Evolutionary conservation across 2,113 vertebrate genomes (phyloP).

Genomic region (Antigone vipio): DNA sequence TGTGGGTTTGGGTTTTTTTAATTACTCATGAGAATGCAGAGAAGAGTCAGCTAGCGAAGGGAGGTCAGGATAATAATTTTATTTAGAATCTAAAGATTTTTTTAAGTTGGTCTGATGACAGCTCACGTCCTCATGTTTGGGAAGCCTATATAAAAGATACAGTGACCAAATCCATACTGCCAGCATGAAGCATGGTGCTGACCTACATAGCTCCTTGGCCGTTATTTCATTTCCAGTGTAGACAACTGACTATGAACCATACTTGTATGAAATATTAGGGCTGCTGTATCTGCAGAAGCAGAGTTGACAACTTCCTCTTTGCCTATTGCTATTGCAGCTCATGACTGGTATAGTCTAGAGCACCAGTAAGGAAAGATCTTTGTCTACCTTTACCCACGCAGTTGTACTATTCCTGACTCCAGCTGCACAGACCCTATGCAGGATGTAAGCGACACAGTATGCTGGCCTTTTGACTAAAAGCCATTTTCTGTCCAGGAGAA

Average conservation of each 20-base stretch:
- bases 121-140: not conserved
- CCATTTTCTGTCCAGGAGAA: not conserved
- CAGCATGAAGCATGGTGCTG: not conserved
- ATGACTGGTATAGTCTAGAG: not conserved
- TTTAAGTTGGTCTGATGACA: not conserved
- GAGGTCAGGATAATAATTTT: not conserved
- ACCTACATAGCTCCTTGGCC: not conserved
- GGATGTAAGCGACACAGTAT: not conserved
- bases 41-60: not conserved
- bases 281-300: not conserved
- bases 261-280: not conserved
- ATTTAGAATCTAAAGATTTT: not conserved
- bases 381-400: not conserved
- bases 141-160: not conserved
- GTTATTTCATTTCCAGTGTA: not conserved
- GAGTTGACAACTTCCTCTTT: not conserved
- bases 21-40: not conserved
- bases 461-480: not conserved
- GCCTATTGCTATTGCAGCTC: not conserved
- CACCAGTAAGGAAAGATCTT: not conserved
- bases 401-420: not conserved
- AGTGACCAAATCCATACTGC: not conserved
- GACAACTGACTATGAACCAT: not conserved
- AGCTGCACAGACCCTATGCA: not conserved
- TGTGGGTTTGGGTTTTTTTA: not conserved